Evolutionary conservation across 30 jellyfish, hydroid and myxozoan species (phyloP).

Genomic region (Aurelia sp.): DNA sequence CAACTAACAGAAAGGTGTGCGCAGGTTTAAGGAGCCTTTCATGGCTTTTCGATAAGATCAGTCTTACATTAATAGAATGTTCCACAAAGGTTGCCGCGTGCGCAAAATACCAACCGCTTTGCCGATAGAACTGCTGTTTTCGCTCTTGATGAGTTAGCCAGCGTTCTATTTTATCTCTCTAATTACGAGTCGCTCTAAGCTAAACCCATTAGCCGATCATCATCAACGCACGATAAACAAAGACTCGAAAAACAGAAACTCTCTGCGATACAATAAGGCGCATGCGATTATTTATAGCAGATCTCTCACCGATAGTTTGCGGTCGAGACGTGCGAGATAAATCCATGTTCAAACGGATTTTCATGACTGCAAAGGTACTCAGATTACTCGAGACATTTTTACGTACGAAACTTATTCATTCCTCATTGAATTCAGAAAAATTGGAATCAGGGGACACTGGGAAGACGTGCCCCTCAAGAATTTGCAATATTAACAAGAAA

Average conservation of each 20-base stretch:
- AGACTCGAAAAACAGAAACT: constrained; percentile 64
- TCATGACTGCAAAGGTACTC: constrained; percentile 12
- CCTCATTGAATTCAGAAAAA: no score
- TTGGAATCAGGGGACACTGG: no score
- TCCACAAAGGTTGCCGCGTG: constrained; percentile 73
- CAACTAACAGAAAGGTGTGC: constrained; percentile 59
- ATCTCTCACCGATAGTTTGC: constrained; percentile 59
- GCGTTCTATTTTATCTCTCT: constrained; percentile 55
- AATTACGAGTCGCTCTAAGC: constrained; percentile 55
- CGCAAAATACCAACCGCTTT: constrained; percentile 53
- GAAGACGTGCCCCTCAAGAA: no score
- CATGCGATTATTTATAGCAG: constrained; percentile 42
- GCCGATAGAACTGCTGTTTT: constrained; percentile 41
- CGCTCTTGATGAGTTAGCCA: constrained; percentile 64
- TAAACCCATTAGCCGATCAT: constrained; percentile 57
- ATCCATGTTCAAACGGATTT: constrained; percentile 51
- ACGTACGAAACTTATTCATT: background rate
- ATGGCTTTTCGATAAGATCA: constrained; percentile 58
- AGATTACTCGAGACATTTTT: constrained; percentile 16
- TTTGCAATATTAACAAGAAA: no score
- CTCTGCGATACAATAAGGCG: constrained; percentile 34
- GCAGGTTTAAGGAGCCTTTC: constrained; percentile 60
- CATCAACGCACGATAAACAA: constrained; percentile 68
- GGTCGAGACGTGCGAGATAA: constrained; percentile 59
- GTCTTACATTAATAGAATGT: constrained; percentile 42